Conservation (phyloP, 2,888 invertebrate genomes). For the Drosophila mettleri region DNA sequence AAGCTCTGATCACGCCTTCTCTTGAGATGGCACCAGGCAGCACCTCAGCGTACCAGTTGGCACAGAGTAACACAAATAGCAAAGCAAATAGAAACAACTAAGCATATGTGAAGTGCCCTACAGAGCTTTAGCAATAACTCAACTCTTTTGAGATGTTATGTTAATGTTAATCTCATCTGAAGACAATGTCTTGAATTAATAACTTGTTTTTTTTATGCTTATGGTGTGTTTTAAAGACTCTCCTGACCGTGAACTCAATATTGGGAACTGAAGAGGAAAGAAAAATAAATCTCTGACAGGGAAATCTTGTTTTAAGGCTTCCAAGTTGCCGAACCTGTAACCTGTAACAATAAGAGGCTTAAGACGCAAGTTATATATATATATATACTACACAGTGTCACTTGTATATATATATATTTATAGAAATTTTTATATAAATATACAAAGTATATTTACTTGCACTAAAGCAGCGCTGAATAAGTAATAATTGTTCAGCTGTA, state of each 20-base stretch:
- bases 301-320: conserved; percentile 29
- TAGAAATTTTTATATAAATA: neutral
- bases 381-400: neutral
- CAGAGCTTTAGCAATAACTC: conserved; percentile 1
- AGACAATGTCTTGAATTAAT: neutral
- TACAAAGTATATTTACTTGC: neutral
- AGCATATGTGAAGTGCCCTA: neutral
- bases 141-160: conserved; percentile 7
- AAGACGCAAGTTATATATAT: neutral
- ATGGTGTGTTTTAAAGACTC: neutral
- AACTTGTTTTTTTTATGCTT: conserved; percentile 21
- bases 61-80: conserved; percentile 13
- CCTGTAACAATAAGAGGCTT: conserved; percentile 14
- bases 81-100: conserved; percentile 17
- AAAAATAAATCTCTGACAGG: neutral
- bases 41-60: conserved; percentile 28
- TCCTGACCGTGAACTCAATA: conserved; percentile 19
- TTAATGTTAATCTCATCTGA: neutral
- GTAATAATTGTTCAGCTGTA: neutral
- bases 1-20: conserved; percentile 10
- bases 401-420: neutral
- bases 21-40: neutral
- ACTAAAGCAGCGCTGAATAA: conserved; percentile 1
- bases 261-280: neutral
- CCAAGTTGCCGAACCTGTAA: conserved; percentile 21